Percentiles rank a stretch among this genome's conserved stretches.
phyloP scores from a whole-genome alignment of 1,140 invertebrate species.

The Sinella curviseta region DNA sequence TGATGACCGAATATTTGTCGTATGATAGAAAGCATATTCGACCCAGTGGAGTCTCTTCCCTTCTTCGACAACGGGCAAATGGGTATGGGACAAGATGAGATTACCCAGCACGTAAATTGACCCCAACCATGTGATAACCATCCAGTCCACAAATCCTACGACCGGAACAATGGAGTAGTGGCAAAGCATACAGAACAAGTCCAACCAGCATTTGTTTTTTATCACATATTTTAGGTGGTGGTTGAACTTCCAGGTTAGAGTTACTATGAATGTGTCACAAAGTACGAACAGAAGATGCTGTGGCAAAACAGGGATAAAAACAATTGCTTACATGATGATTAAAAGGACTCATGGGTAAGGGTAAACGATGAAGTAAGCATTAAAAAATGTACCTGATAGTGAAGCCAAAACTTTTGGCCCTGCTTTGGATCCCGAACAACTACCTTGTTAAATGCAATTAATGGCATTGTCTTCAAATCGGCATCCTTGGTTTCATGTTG shows the following conservation, averaged over 20 bases:
- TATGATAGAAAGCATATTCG: slow-evolving; percentile 17
- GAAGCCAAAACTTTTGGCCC: neutral
- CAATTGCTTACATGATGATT: neutral
- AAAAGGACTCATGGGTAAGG: neutral
- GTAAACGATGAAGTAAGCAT: neutral
- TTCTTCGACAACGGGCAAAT: slow-evolving; percentile 11
- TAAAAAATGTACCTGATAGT: neutral
- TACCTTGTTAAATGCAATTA: neutral
- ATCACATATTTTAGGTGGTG: neutral
- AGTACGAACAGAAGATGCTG: slow-evolving; percentile 5
- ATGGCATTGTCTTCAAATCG: slow-evolving; percentile 6
- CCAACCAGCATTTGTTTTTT: slow-evolving; percentile 11
- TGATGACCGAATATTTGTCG: neutral
- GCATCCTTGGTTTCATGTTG: slow-evolving; percentile 19
- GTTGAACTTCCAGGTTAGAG: neutral
- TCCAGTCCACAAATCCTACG: neutral
- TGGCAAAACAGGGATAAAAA: neutral
- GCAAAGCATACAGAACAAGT: neutral
- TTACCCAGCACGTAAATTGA: slow-evolving; percentile 12
- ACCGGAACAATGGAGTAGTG: neutral
- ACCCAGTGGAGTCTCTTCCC: slow-evolving; percentile 23
- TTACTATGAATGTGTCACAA: neutral
- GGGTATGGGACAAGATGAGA: slow-evolving; percentile 12
- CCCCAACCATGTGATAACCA: slow-evolving; percentile 10
- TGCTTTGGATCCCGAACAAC: neutral